Percentiles rank a stretch among this genome's conserved stretches.
phyloP scores from a whole-genome alignment of 2,888 invertebrate species.

The Melanophora roralis region DNA sequence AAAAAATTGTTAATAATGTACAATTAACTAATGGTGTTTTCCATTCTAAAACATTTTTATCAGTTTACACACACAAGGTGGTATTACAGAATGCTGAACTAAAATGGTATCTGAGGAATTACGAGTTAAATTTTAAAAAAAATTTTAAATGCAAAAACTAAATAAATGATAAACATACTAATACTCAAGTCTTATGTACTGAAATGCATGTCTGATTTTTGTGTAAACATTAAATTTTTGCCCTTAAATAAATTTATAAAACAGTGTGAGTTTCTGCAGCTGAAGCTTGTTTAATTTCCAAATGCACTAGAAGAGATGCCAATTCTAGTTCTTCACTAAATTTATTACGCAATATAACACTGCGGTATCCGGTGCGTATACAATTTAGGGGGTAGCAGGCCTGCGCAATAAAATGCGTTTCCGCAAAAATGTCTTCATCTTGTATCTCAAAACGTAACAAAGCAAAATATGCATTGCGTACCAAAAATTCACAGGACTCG shows the following conservation, averaged over 20 bases:
- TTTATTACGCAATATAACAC: conserved; percentile 92
- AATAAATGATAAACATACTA: too few relatives aligned
- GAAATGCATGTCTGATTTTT: too few relatives aligned
- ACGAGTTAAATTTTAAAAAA: too few relatives aligned
- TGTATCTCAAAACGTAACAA: conserved; percentile 91
- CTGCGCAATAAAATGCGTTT: conserved; percentile 97
- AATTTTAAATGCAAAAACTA: too few relatives aligned
- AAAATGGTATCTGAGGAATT: too few relatives aligned
- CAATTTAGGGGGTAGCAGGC: conserved; percentile 92
- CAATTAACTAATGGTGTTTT: too few relatives aligned
- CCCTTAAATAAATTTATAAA: conserved; percentile 22
- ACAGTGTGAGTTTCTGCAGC: conserved; percentile 48
- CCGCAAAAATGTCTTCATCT: conserved; percentile 98
- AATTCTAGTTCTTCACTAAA: conserved; percentile 95
- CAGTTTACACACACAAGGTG: too few relatives aligned
- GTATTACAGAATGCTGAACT: too few relatives aligned
- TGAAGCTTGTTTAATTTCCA: conserved; percentile 79
- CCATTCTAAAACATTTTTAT: too few relatives aligned
- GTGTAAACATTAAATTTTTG: too few relatives aligned
- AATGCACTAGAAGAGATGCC: conserved; percentile 90
- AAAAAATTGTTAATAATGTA: conserved; percentile 16
- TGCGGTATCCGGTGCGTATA: conserved; percentile 90
- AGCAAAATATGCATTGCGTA: conserved; percentile 89
- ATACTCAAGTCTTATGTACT: too few relatives aligned
- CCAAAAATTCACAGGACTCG: conserved; percentile 88